Conservation (phyloP, 2,113 vertebrate species). For the Struthidea cinerea region DNA sequence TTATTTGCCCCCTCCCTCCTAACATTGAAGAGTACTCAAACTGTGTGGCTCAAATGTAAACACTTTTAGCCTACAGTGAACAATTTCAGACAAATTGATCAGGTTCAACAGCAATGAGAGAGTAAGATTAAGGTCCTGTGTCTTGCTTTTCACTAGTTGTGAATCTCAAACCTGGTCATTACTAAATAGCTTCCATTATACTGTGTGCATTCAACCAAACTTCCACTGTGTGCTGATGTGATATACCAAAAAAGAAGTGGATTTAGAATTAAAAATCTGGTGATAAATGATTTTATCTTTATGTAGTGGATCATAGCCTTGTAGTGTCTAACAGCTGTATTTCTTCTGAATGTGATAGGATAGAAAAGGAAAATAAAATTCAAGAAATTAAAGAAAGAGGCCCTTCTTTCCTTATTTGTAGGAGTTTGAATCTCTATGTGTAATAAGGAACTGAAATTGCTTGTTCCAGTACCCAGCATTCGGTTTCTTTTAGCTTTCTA, state of each 20-base stretch:
- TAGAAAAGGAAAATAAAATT: background rate
- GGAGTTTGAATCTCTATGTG: background rate
- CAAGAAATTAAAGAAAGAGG: background rate
- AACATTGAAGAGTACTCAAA: background rate
- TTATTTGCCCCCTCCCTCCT: rapidly evolving
- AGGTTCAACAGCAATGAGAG: background rate
- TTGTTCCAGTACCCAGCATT: background rate
- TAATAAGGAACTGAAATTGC: slow-evolving; percentile 14
- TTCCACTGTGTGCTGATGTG: background rate
- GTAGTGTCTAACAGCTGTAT: background rate
- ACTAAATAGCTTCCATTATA: background rate
- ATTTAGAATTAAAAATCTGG: background rate
- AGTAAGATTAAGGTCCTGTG: background rate
- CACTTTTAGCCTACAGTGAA: background rate
- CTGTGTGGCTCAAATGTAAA: background rate
- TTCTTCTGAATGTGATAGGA: background rate
- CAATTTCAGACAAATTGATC: background rate
- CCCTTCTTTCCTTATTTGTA: background rate
- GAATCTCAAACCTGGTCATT: background rate
- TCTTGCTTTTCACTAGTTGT: background rate
- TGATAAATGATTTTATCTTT: background rate
- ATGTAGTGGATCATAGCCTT: background rate
- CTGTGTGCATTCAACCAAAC: background rate
- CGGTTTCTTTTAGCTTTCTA: background rate
- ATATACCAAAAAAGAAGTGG: background rate